Conservation (phyloP, 2,888 invertebrate species). For the Torymus aiolomorphi region DNA sequence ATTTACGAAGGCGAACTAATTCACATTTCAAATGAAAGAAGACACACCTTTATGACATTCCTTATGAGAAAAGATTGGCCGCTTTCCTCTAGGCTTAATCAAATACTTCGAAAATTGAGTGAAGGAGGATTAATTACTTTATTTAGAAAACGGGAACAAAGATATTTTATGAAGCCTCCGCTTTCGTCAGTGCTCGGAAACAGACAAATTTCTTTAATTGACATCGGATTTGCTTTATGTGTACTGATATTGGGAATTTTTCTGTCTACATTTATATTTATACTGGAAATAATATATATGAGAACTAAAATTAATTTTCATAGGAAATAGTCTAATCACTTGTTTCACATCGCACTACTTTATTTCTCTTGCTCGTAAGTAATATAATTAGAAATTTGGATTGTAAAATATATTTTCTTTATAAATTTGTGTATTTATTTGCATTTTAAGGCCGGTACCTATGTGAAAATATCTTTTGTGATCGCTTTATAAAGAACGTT, state of each 20-base stretch:
- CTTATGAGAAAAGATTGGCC: constrained; percentile 8
- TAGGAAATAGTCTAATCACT: background rate
- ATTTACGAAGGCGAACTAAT: constrained; percentile 8
- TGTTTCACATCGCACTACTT: too few species aligned
- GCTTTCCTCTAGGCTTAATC: constrained; percentile 9
- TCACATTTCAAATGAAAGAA: constrained; percentile 1
- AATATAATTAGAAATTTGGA: too few species aligned
- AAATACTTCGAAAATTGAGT: constrained; percentile 4
- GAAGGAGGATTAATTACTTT: constrained; percentile 11
- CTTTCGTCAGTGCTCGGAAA: too few species aligned
- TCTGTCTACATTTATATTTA: background rate
- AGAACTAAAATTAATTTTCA: background rate
- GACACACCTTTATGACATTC: constrained; percentile 2
- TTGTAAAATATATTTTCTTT: too few species aligned
- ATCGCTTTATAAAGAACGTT: too few species aligned
- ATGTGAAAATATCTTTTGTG: too few species aligned
- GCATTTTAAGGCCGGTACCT: too few species aligned
- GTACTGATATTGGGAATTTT: background rate
- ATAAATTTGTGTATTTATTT: too few species aligned
- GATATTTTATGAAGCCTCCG: background rate
- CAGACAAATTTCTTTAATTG: background rate
- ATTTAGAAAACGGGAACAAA: background rate
- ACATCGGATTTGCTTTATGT: constrained; percentile 1
- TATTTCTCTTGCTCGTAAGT: too few species aligned
- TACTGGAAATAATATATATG: background rate